Percentiles rank a stretch among this genome's conserved stretches.
Conservation (phyloP, 2,888 invertebrate genomes). For the Drosophila aldrichi region DNA sequence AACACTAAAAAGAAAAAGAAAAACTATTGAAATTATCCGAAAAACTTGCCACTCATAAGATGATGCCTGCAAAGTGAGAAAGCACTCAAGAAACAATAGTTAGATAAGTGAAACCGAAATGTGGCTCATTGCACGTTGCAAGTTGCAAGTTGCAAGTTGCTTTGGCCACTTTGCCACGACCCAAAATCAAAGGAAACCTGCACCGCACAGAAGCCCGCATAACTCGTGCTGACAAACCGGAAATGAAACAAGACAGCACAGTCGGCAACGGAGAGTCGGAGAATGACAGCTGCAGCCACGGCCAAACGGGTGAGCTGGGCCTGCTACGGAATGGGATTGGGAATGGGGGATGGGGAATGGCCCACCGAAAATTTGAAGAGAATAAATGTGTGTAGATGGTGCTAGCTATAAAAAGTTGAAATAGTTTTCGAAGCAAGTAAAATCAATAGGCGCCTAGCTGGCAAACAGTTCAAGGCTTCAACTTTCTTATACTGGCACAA, state of each 20-base stretch:
- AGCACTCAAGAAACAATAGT: conserved; percentile 1
- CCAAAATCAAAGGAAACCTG: conserved; percentile 11
- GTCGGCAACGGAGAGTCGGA: conserved; percentile 26
- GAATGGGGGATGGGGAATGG: not conserved
- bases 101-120: conserved; percentile 32
- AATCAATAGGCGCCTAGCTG: conserved; percentile 44
- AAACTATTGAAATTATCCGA: conserved; percentile 15
- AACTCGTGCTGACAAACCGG: conserved; percentile 51
- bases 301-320: conserved; percentile 27
- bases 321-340: no score
- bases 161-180: conserved; percentile 13
- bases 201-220: conserved; percentile 27
- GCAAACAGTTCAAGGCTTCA: conserved; percentile 40
- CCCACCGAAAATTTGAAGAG: not conserved
- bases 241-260: conserved; percentile 49
- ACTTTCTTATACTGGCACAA: not conserved
- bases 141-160: conserved; percentile 10
- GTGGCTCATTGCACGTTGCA: conserved; percentile 1
- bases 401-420: conserved; percentile 21
- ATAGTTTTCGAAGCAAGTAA: conserved; percentile 35
- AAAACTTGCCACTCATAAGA: conserved; percentile 45
- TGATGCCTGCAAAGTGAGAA: conserved; percentile 6
- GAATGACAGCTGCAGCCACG: conserved; percentile 49
- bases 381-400: not conserved
- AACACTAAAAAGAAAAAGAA: not conserved